Evolutionary conservation across 2,113 vertebrate genomes (phyloP).

Genomic region (Oxyura jamaicensis): DNA sequence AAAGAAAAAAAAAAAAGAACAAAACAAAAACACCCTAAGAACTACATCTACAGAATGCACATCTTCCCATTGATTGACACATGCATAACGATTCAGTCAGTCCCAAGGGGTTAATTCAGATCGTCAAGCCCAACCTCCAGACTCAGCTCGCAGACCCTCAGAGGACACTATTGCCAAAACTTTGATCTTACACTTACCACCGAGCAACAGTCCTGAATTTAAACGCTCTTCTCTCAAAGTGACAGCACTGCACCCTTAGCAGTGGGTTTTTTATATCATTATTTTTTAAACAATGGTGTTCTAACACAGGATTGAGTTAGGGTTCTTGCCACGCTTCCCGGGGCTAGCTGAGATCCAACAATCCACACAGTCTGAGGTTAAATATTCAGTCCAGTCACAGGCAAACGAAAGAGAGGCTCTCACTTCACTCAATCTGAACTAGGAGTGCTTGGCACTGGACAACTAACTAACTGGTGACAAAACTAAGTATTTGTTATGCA

Average conservation of each 20-base stretch:
- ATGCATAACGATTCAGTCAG: constrained; percentile 83
- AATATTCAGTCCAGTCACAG: constrained; percentile 28
- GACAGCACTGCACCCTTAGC: background rate
- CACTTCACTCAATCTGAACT: background rate
- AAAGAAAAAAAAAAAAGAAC: constrained; percentile 55
- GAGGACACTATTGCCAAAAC: constrained; percentile 40
- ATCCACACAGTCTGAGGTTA: background rate
- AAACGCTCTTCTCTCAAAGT: background rate
- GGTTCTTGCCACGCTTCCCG: background rate
- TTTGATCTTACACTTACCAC: background rate
- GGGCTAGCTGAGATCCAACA: background rate
- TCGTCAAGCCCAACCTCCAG: constrained; percentile 40
- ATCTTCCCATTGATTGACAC: constrained; percentile 98
- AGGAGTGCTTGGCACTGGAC: constrained; percentile 57
- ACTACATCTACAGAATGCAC: constrained; percentile 94
- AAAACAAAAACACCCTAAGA: constrained; percentile 77
- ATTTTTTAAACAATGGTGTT: background rate
- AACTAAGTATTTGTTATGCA: background rate
- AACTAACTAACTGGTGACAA: background rate
- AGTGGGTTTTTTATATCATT: background rate
- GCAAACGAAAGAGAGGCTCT: constrained; percentile 36
- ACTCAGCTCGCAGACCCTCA: constrained; percentile 51
- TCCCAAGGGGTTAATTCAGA: constrained; percentile 51
- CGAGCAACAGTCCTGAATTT: background rate
- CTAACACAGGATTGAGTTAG: background rate